These are phyloP conservation scores for Salvelinus alpinus DNA, from an alignment of 2,113 vertebrate genomes.

Conservation along the genomic window DNA sequence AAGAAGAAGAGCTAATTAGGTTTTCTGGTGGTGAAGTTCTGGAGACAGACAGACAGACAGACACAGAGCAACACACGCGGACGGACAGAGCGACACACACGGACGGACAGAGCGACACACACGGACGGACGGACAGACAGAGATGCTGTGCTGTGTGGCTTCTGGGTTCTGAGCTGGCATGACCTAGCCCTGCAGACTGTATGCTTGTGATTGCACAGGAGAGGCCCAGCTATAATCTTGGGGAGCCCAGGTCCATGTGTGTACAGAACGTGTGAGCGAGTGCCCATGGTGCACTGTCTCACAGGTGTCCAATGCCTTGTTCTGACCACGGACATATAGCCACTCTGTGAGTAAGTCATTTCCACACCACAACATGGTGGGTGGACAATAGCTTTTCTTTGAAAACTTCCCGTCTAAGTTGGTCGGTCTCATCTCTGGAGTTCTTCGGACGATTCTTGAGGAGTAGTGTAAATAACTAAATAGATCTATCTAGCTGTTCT, in stretches of 20 bases:
- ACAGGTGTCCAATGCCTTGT: slow-evolving; percentile 21
- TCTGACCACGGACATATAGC: background rate
- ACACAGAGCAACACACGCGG: slow-evolving; percentile 29
- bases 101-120: slow-evolving; percentile 18
- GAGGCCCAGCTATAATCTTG: slow-evolving; percentile 41
- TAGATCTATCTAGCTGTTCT: background rate
- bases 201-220: slow-evolving; percentile 54
- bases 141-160: slow-evolving; percentile 20
- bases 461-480: background rate
- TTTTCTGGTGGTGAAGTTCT: slow-evolving; percentile 39
- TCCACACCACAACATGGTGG: slow-evolving; percentile 49
- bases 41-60: slow-evolving; percentile 3
- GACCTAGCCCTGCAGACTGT: slow-evolving; percentile 56
- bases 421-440: slow-evolving; percentile 28
- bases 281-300: no score
- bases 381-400: slow-evolving; percentile 56
- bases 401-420: slow-evolving; percentile 45
- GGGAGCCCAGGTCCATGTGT: slow-evolving; percentile 25
- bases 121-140: background rate
- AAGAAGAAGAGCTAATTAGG: slow-evolving; percentile 51
- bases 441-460: background rate
- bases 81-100: slow-evolving; percentile 23
- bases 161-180: slow-evolving; percentile 23
- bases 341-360: slow-evolving; percentile 57
- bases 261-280: slow-evolving; percentile 9